Evolutionary conservation across 37 sponge, comb jelly and placozoan species (phyloP).

Genomic region (Petrosia ficiformis): DNA sequence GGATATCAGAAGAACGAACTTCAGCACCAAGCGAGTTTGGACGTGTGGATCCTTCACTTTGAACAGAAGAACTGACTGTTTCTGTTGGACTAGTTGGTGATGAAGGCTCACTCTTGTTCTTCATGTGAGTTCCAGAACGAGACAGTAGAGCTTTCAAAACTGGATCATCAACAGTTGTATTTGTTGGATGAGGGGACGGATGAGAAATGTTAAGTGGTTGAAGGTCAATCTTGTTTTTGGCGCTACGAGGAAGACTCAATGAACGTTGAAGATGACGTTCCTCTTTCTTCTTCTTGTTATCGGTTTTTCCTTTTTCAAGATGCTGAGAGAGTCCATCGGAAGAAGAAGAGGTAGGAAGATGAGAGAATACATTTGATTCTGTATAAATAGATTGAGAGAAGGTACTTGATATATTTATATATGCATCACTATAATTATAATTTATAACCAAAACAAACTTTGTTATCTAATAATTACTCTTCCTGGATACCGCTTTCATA

Average conservation of each 20-base stretch:
- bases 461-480: no score
- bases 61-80: background rate
- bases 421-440: background rate
- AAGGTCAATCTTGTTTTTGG: background rate
- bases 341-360: background rate
- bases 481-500: no score
- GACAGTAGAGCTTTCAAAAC: no score
- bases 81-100: background rate
- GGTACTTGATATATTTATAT: no score
- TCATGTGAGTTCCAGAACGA: no score
- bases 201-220: background rate
- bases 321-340: background rate
- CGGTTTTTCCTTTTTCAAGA: background rate
- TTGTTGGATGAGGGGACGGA: background rate
- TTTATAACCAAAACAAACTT: no score
- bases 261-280: background rate
- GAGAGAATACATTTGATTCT: no score
- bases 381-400: no score
- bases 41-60: background rate
- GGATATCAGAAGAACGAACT: background rate
- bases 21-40: background rate
- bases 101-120: no score
- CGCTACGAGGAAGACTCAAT: background rate
- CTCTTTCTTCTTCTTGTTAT: background rate
- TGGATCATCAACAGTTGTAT: background rate